Percentiles rank a stretch among this genome's conserved stretches.
phyloP scores from a whole-genome alignment of 1,140 invertebrate species.

The Drosophila bocki region DNA sequence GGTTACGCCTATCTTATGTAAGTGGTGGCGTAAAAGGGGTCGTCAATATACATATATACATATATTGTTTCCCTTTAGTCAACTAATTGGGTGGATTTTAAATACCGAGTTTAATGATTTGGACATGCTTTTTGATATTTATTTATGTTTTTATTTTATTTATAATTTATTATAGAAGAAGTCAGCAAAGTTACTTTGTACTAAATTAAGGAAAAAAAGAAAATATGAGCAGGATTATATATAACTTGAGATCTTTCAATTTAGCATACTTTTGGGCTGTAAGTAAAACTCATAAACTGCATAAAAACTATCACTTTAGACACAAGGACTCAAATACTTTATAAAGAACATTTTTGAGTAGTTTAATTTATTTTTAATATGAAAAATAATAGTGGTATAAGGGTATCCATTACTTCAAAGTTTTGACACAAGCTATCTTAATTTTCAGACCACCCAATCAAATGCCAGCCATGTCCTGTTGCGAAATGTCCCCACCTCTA shows the following conservation, averaged over 20 bases:
- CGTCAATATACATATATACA: constrained; percentile 9
- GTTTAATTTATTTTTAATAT: neutral
- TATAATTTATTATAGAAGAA: neutral
- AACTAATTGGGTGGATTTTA: constrained; percentile 26
- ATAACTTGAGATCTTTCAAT: neutral
- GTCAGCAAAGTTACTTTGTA: neutral
- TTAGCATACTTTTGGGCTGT: neutral
- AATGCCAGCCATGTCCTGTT: constrained; percentile 88
- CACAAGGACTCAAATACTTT: neutral
- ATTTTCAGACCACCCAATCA: constrained; percentile 86
- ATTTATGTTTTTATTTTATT: neutral
- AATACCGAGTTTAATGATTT: neutral
- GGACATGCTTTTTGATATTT: neutral
- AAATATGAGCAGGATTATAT: too few species aligned
- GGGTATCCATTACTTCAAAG: neutral
- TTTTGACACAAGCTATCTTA: neutral
- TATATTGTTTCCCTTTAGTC: neutral
- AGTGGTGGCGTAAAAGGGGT: constrained; percentile 20
- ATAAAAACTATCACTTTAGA: neutral
- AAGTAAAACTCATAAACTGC: neutral
- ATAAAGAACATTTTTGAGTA: too few species aligned
- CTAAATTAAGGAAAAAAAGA: neutral
- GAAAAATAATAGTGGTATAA: neutral
- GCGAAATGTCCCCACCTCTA: constrained; percentile 87
- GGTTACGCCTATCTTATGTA: constrained; percentile 48